Conservation (phyloP, 2,113 vertebrate genomes). For the Actinemys pallida region DNA sequence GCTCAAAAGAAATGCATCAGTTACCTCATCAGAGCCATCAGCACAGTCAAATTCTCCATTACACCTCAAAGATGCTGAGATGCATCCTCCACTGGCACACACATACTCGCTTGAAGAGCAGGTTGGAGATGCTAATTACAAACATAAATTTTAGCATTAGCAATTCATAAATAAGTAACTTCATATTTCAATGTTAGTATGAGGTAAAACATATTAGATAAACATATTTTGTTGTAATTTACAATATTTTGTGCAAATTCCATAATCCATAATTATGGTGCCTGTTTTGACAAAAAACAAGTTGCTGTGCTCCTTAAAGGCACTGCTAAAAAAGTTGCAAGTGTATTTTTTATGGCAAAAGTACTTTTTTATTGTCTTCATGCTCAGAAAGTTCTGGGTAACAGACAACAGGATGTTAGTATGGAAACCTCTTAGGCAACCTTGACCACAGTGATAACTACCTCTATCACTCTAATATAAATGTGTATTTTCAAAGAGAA, state of each 20-base stretch:
- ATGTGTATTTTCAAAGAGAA: neutral
- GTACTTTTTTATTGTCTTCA: neutral
- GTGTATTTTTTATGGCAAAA: neutral
- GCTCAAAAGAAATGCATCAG: neutral
- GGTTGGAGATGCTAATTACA: slow-evolving; percentile 86
- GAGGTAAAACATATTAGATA: neutral
- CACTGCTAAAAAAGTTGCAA: neutral
- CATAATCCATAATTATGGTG: neutral
- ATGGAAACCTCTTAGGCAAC: neutral
- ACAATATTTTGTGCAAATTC: neutral
- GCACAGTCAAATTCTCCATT: slow-evolving; percentile 94
- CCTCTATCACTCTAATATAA: neutral
- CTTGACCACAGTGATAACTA: neutral
- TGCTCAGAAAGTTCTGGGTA: neutral
- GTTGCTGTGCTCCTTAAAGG: rapidly evolving
- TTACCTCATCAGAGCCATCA: slow-evolving; percentile 97
- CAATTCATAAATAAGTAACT: neutral
- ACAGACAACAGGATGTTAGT: neutral
- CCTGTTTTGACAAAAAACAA: neutral
- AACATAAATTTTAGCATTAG: slow-evolving; percentile 65
- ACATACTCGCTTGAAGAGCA: slow-evolving; percentile 95
- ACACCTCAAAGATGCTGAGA: slow-evolving; percentile 91
- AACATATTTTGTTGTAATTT: neutral
- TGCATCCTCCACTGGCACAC: slow-evolving; percentile 91
- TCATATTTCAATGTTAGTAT: neutral